Percentiles rank a stretch among this genome's conserved stretches.
Conservation (phyloP, 2,888 invertebrate species). For the Ophion costatus region DNA sequence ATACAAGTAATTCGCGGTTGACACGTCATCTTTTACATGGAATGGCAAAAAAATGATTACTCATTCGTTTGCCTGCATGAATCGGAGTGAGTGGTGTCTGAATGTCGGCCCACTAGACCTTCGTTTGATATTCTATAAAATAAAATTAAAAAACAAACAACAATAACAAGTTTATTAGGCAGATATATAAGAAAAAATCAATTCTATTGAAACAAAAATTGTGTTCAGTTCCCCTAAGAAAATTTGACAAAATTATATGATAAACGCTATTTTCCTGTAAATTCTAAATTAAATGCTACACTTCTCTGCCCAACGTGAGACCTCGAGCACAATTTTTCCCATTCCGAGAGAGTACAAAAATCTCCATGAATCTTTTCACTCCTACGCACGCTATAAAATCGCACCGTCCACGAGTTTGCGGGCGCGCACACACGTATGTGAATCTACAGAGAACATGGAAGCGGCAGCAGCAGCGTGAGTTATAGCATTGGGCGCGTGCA, state of each 20-base stretch:
- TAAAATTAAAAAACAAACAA: too few relatives aligned
- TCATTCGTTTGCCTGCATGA: not conserved
- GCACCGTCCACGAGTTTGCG: slow-evolving; percentile 43
- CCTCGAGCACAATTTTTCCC: not conserved
- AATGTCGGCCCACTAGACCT: too few relatives aligned
- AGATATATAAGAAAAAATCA: too few relatives aligned
- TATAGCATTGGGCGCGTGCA: slow-evolving; percentile 62
- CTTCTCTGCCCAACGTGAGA: not conserved
- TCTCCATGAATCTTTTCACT: slow-evolving; percentile 60
- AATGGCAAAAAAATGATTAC: not conserved
- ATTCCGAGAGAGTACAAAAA: slow-evolving; percentile 61
- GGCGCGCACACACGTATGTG: not conserved
- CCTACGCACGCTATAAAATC: slow-evolving; percentile 62
- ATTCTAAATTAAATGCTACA: too few relatives aligned
- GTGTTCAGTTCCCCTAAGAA: too few relatives aligned
- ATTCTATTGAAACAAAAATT: too few relatives aligned
- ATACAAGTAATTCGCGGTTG: not conserved
- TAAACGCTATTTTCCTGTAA: too few relatives aligned
- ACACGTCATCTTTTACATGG: not conserved
- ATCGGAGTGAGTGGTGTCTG: not conserved
- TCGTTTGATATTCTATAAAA: too few relatives aligned
- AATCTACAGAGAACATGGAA: slow-evolving; percentile 23
- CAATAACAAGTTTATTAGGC: too few relatives aligned
- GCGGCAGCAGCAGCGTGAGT: slow-evolving; percentile 56
- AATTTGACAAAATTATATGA: too few relatives aligned